A percentile compares a stretch with the other conserved stretches of the same genome.
These are phyloP conservation scores for Acrocephalus arundinaceus DNA, from an alignment of 2,113 vertebrate genomes.

Conservation along the genomic window DNA sequence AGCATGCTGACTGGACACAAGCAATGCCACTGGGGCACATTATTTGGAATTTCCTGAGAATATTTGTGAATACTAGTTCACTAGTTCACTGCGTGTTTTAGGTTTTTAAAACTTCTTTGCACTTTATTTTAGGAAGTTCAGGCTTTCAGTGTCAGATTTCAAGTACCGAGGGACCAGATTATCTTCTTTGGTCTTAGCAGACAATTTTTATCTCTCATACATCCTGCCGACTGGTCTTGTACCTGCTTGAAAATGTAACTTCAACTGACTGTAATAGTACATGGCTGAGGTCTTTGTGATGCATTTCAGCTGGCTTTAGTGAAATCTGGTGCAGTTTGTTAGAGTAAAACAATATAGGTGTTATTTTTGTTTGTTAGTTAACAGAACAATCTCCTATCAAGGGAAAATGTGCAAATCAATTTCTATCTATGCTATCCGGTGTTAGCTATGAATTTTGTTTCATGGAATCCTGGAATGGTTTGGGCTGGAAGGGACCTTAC, in stretches of 20 bases:
- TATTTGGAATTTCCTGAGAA: background rate
- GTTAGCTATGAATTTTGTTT: background rate
- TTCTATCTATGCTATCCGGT: background rate
- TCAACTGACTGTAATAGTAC: background rate
- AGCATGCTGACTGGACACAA: background rate
- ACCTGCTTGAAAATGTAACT: background rate
- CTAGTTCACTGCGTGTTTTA: background rate
- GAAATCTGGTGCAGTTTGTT: background rate
- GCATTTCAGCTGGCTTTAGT: background rate
- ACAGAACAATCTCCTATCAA: background rate
- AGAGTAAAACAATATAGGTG: background rate
- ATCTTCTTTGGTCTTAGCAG: background rate
- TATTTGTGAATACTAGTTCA: background rate
- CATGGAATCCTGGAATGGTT: background rate
- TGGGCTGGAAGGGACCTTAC: background rate
- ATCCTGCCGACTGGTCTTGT: background rate
- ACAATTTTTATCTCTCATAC: background rate
- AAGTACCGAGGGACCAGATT: background rate
- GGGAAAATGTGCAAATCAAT: background rate
- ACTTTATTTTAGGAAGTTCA: background rate
- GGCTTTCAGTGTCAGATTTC: background rate
- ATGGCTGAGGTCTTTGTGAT: background rate
- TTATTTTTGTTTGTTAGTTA: background rate
- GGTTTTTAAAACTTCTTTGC: background rate
- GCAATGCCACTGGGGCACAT: rapidly evolving